A percentile compares a stretch with the other conserved stretches of the same genome.
Conservation (phyloP, 2,888 invertebrate species). For the Mechanitis mazaeus region DNA sequence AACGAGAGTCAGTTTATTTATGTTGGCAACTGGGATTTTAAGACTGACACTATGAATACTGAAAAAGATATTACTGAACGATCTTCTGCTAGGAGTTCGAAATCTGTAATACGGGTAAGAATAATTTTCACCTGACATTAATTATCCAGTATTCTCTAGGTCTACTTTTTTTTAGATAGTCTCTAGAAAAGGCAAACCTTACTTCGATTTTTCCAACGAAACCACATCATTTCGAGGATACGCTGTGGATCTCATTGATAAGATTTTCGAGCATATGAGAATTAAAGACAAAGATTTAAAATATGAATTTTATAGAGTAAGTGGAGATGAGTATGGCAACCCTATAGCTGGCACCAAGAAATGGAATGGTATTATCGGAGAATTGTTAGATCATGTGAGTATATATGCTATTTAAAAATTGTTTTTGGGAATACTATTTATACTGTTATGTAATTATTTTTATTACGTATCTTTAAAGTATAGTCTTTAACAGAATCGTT, state of each 20-base stretch:
- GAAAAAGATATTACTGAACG: slow-evolving; percentile 47
- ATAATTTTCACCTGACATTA: too few relatives aligned
- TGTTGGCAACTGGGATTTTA: slow-evolving; percentile 74
- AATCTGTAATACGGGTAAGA: slow-evolving; percentile 77
- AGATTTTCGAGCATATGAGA: slow-evolving; percentile 75
- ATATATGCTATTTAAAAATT: neutral
- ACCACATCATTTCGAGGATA: slow-evolving; percentile 83
- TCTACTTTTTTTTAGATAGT: slow-evolving; percentile 68
- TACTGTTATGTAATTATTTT: too few relatives aligned
- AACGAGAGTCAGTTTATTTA: slow-evolving; percentile 74
- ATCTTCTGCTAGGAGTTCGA: slow-evolving; percentile 51
- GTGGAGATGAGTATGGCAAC: slow-evolving; percentile 81
- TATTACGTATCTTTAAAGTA: too few relatives aligned
- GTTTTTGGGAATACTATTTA: too few relatives aligned
- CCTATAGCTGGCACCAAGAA: slow-evolving; percentile 80
- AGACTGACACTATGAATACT: slow-evolving; percentile 47
- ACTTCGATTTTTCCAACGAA: slow-evolving; percentile 46
- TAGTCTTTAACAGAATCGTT: too few relatives aligned
- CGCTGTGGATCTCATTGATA: slow-evolving; percentile 89
- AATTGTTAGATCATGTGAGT: slow-evolving; percentile 84
- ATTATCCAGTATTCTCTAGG: too few relatives aligned
- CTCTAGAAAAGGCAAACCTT: slow-evolving; percentile 56
- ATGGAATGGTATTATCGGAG: slow-evolving; percentile 86
- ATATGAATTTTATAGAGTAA: slow-evolving; percentile 81
- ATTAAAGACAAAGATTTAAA: slow-evolving; percentile 56